phyloP scores from a whole-genome alignment of 2,113 vertebrate species.

The Etheostoma spectabile region DNA sequence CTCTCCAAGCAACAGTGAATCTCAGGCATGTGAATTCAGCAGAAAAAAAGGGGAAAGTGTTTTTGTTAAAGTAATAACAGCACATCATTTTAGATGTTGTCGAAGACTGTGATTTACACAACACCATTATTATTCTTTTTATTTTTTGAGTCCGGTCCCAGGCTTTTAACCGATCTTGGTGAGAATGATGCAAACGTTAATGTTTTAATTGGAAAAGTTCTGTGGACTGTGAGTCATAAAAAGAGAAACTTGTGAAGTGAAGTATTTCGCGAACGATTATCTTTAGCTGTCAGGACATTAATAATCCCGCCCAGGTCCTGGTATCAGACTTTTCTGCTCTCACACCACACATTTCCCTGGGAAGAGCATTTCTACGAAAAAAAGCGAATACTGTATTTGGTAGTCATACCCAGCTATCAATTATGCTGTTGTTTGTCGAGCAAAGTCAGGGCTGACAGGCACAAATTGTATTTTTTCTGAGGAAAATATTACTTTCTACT shows the following conservation, averaged over 20 bases:
- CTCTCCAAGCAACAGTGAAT: constrained; percentile 59
- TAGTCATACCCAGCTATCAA: constrained; percentile 24
- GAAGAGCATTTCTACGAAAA: constrained; percentile 27
- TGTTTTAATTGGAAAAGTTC: constrained; percentile 54
- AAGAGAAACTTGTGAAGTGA: constrained; percentile 43
- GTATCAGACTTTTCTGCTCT: constrained; percentile 22
- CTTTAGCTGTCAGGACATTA: constrained; percentile 59
- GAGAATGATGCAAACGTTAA: constrained; percentile 44
- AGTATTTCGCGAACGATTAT: constrained; percentile 61
- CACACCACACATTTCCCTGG: constrained; percentile 30
- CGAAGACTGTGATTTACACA: constrained; percentile 1
- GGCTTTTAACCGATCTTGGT: constrained; percentile 40
- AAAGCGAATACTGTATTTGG: constrained; percentile 1
- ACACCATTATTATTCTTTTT: constrained; percentile 13
- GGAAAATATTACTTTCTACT: constrained; percentile 30
- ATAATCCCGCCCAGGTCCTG: constrained; percentile 47
- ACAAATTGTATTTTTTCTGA: background rate
- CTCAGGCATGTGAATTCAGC: constrained; percentile 37
- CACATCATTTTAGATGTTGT: constrained; percentile 3
- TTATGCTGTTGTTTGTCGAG: constrained; percentile 12
- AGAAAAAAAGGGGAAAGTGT: background rate
- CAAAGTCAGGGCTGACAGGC: background rate
- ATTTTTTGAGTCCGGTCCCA: constrained; percentile 6
- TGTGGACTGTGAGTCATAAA: constrained; percentile 57
- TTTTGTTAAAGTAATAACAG: background rate